These are phyloP conservation scores for Ceratina calcarata DNA, from an alignment of 1,140 invertebrate species.

Conservation along the genomic window DNA sequence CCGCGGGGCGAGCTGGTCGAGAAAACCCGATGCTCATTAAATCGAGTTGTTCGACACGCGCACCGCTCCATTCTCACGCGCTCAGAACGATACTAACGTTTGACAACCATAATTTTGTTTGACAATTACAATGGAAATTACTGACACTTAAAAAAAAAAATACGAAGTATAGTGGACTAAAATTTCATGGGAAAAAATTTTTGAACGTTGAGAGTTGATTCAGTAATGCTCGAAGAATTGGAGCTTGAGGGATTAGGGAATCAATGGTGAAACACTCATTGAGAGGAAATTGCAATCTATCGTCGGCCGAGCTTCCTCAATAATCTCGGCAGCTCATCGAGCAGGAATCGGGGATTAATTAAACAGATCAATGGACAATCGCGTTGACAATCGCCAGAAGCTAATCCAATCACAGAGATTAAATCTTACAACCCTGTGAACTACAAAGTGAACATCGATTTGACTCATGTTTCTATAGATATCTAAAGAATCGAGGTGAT, in stretches of 20 bases:
- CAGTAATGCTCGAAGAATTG: background rate
- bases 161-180: no score
- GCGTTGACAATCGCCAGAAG: background rate
- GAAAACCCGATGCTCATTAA: constrained; percentile 41
- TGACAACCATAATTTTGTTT: background rate
- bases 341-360: background rate
- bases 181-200: background rate
- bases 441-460: no score
- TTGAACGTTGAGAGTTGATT: background rate
- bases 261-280: background rate
- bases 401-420: background rate
- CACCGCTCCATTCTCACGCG: constrained; percentile 1
- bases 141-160: no score
- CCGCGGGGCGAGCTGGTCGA: constrained; percentile 73
- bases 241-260: background rate
- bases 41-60: constrained; percentile 17
- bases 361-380: constrained; percentile 10
- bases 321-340: background rate
- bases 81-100: background rate
- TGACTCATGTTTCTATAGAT: background rate
- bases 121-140: no score
- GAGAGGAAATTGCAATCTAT: constrained; percentile 16
- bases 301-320: background rate
- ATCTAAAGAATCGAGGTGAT: no score
- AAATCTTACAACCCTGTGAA: background rate